Evolutionary conservation across 92 coral and sea anemone genomes (phyloP), one percentile per base, ranked within the genome.

Genomic region (Actinostola sp.): DNA sequence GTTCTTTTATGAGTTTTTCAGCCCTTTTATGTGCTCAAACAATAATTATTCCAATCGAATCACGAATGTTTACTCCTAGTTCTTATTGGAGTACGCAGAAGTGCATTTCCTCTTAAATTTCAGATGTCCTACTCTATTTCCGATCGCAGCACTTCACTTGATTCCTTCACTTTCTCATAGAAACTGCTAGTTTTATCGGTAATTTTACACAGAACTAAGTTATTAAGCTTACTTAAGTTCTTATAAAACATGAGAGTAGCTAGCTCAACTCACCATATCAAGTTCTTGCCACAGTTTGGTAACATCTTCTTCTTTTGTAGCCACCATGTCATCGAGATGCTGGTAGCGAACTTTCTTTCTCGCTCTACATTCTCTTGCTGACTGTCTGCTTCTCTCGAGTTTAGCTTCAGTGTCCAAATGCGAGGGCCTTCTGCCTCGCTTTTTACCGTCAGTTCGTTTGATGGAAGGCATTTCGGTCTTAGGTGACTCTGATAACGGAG

Each of bases 331-430:
- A 55, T 94, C 98, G 15, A 94, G 82, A 63, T 73, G 71, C 31
- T 94, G 90, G 39, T 94, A 91, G 20, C 98, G 85, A 28, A 94
- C 68, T 77, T 94, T 94, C 87, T 94, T 94, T 44, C 98, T 73
- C 17, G 98, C 98, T n/a, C 98, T 84, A 49, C 98, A 94, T 29
- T 94, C 98, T 50, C 98, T 84, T 0, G 98, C 98, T 14, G 98
- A 94, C 46, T 94, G 98, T 13, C 98, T 70, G 75, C 98, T 94
- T 46, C 98, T 82, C 69, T 94, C 98, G 20, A 94, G 94, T 63
- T 91, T 94, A 6, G 98, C 98, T 74, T 94, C 98, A 33, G 87
- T 76, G 80, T 94, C 96, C 77, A 94, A 82, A 80, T 94, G 91
- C 11, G 97, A 82, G 29, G 98, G 98, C 84, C 90, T 88, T 82